Evolutionary conservation across 2,113 vertebrate genomes (phyloP).

Genomic region (Crocuta crocuta): DNA sequence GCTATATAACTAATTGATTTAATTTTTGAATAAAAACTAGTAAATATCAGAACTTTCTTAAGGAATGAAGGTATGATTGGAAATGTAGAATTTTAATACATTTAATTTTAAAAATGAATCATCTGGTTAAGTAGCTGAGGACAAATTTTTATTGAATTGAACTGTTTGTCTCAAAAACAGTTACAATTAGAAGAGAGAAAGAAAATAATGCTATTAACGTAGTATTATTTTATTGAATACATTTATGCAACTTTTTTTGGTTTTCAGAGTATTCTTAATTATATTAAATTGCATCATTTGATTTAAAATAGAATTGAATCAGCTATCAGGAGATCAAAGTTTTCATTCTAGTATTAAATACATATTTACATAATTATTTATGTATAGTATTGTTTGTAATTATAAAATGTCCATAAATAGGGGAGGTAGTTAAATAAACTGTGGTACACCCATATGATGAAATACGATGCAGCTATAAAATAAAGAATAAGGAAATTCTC

Average conservation of each 20-base stretch:
- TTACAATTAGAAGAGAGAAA: neutral
- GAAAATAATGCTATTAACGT: neutral
- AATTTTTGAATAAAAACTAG: neutral
- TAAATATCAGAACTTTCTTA: constrained; percentile 24
- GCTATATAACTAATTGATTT: neutral
- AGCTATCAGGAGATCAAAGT: neutral
- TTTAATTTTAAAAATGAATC: neutral
- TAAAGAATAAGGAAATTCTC: neutral
- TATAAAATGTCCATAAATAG: neutral
- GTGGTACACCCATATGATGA: too few species aligned
- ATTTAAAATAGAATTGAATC: neutral
- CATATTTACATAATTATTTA: neutral
- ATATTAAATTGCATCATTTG: neutral
- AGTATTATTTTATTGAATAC: neutral
- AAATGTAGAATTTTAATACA: constrained; percentile 14
- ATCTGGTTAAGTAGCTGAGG: neutral
- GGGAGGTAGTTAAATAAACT: neutral
- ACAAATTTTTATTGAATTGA: constrained; percentile 1
- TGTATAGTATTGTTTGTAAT: neutral
- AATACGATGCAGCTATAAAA: neutral
- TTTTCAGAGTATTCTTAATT: neutral
- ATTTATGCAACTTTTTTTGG: neutral
- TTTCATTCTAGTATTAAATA: constrained; percentile 29
- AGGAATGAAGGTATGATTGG: neutral
- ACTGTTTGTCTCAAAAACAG: neutral